Conservation (phyloP, 2,113 vertebrate genomes). For the Dicrurus megarhynchus region DNA sequence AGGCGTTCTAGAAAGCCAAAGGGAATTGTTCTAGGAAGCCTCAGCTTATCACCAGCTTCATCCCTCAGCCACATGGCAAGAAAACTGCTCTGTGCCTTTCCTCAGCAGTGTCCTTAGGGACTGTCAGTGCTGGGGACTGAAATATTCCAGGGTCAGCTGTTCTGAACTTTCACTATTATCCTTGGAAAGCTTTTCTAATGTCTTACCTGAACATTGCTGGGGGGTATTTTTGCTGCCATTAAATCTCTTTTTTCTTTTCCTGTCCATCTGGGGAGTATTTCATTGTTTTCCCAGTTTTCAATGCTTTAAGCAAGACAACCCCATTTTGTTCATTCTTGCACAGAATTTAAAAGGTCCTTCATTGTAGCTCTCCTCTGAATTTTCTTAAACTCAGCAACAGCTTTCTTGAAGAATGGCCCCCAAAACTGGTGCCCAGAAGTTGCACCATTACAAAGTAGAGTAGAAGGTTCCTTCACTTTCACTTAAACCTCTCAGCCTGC, state of each 20-base stretch:
- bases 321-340: neutral
- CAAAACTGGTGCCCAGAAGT: neutral
- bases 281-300: neutral
- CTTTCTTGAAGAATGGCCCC: neutral
- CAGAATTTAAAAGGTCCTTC: neutral
- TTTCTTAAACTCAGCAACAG: neutral
- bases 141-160: neutral
- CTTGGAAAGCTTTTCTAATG: neutral
- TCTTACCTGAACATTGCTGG: neutral
- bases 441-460: neutral
- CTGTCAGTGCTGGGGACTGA: neutral
- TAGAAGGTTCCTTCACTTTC: neutral
- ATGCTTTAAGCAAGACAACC: neutral
- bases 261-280: neutral
- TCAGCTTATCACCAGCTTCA: neutral
- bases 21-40: neutral
- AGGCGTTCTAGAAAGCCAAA: neutral
- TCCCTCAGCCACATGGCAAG: neutral
- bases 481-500: neutral
- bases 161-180: neutral
- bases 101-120: neutral
- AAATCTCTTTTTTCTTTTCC: neutral
- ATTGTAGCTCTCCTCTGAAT: neutral
- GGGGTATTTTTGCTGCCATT: accelerated
- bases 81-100: neutral